A percentile compares a stretch with the other conserved stretches of the same genome.
phyloP scores from a whole-genome alignment of 1,140 invertebrate genomes.

The Tachypleus tridentatus region DNA sequence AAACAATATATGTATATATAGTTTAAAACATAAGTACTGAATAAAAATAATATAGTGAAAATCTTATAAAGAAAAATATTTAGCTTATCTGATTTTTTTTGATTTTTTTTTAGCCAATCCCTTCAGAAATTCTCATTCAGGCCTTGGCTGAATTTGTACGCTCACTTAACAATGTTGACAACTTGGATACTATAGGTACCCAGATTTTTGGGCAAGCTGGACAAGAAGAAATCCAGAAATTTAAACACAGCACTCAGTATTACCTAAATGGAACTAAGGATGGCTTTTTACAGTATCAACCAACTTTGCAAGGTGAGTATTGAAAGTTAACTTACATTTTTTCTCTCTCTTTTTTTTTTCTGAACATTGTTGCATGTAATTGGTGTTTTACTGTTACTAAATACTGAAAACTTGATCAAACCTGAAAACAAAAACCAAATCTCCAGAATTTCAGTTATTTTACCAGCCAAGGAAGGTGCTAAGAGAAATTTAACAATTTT shows the following conservation, averaged over 20 bases:
- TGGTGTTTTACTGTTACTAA: no score
- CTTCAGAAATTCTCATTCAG: conserved; percentile 38
- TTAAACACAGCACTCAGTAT: conserved; percentile 74
- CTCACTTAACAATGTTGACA: conserved; percentile 52
- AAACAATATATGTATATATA: no score
- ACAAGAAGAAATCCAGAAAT: conserved; percentile 47
- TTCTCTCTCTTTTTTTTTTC: no score
- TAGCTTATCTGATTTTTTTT: conserved; percentile 5
- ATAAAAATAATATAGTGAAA: no score
- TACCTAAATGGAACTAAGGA: conserved; percentile 76
- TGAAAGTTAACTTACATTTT: no score
- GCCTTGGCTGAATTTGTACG: conserved; percentile 60
- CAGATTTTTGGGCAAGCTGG: conserved; percentile 56
- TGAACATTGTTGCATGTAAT: no score
- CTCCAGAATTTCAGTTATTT: no score
- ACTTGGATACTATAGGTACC: conserved; percentile 54
- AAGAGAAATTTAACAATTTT: no score
- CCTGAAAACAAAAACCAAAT: no score
- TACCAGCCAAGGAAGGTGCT: no score
- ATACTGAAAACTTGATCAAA: no score
- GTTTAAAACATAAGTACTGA: no score
- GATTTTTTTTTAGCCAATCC: conserved; percentile 10
- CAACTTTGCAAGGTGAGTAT: conserved; percentile 24
- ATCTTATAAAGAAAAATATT: not conserved
- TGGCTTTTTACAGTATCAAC: conserved; percentile 61